Evolutionary conservation across 2,113 vertebrate species (phyloP).

Genomic region (Petrocephalus zakoni): DNA sequence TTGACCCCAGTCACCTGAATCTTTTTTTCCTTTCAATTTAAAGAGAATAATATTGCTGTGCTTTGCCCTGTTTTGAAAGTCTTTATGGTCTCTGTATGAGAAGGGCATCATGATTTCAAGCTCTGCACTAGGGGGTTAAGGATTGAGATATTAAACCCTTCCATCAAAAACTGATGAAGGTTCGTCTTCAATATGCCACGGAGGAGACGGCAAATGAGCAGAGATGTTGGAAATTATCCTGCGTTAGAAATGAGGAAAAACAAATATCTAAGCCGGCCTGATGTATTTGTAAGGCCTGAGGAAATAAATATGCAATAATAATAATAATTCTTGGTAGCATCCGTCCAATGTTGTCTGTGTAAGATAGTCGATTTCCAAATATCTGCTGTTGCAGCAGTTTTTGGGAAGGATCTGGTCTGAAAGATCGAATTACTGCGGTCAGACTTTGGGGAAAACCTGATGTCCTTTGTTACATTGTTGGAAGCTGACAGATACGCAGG

Average conservation of each 20-base stretch:
- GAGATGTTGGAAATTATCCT: conserved; percentile 5
- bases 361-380: not conserved
- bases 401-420: not conserved
- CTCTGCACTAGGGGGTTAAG: not conserved
- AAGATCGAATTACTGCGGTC: not conserved
- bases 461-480: not conserved
- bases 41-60: not conserved
- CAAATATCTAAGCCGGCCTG: not conserved
- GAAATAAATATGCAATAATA: not conserved
- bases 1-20: not conserved
- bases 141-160: conserved; percentile 1
- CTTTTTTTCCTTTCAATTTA: not conserved
- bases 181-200: not conserved
- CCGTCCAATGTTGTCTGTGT: not conserved
- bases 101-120: not conserved
- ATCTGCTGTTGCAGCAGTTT: not conserved
- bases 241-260: conserved; percentile 3
- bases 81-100: not conserved
- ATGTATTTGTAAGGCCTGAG: not conserved
- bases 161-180: not conserved
- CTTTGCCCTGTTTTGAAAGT: not conserved
- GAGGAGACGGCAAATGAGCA: not conserved
- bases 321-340: not conserved
- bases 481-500: not conserved
- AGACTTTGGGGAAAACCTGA: not conserved